A percentile compares a stretch with the other conserved stretches of the same genome.
These are phyloP conservation scores for Zoroaster sp. DNA, from an alignment of 53 echinoderm and acorn worm species.

Conservation along the genomic window DNA sequence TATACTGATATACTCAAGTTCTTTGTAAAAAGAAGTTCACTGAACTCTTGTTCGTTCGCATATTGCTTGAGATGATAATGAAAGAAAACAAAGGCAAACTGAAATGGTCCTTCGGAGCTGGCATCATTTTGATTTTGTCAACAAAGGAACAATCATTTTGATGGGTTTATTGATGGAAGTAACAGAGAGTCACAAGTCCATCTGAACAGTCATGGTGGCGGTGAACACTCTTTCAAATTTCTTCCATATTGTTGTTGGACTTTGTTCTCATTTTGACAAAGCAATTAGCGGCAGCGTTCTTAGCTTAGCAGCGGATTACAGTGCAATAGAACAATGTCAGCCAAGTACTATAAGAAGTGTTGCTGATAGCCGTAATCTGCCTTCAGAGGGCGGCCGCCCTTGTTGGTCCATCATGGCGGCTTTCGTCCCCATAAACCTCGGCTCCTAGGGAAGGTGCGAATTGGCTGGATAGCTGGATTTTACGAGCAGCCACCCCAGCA, in stretches of 20 bases:
- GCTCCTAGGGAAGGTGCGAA: conserved; percentile 2
- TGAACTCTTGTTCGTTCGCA: too few relatives aligned
- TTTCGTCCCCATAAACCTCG: background rate
- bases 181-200: background rate
- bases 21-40: too few relatives aligned
- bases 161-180: background rate
- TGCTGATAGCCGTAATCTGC: conserved; percentile 30
- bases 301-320: conserved; percentile 8
- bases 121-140: background rate
- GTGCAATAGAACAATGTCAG: conserved; percentile 17
- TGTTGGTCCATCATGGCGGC: background rate
- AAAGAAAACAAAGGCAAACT: background rate
- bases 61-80: too few relatives aligned
- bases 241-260: background rate
- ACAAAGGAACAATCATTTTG: background rate
- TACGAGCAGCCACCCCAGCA: background rate
- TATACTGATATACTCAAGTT: too few relatives aligned
- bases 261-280: conserved; percentile 15
- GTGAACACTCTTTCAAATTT: background rate
- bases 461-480: background rate
- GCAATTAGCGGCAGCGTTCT: conserved; percentile 39
- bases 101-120: background rate
- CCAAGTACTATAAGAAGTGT: conserved; percentile 20
- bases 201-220: background rate
- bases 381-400: background rate